These are phyloP conservation scores for Danio aesculapii DNA, from an alignment of 2,797 vertebrate species.

Conservation along the genomic window DNA sequence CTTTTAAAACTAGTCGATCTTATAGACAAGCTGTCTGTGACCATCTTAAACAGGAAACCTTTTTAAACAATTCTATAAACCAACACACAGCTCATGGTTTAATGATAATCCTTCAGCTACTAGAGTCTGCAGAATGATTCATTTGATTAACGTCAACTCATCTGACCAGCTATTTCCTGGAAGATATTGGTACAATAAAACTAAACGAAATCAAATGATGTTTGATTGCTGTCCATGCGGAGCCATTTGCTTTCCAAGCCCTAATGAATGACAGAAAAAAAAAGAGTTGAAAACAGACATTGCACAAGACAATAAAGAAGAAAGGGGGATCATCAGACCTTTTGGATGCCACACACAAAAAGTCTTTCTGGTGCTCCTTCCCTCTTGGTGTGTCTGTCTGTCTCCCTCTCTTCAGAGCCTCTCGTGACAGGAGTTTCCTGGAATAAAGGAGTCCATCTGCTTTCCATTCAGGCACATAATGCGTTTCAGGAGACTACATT, in stretches of 20 bases:
- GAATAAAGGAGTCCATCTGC: conserved; percentile 61
- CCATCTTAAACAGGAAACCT: neutral
- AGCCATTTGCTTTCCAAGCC: neutral
- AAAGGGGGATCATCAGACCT: conserved; percentile 10
- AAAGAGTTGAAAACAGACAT: neutral
- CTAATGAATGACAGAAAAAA: neutral
- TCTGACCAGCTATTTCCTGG: neutral
- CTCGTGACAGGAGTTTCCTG: conserved; percentile 51
- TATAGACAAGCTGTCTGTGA: neutral
- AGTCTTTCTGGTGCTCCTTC: conserved; percentile 22
- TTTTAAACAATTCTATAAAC: conserved; percentile 2
- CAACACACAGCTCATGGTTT: neutral
- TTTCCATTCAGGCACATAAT: conserved; percentile 61
- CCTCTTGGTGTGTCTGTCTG: conserved; percentile 3
- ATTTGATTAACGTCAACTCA: neutral
- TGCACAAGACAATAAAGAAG: conserved; percentile 7
- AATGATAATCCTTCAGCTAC: neutral
- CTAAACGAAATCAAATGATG: neutral
- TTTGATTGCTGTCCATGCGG: neutral
- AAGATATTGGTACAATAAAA: neutral
- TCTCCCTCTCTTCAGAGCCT: conserved; percentile 26
- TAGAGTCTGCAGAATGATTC: neutral
- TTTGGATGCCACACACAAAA: neutral
- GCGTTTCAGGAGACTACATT: conserved; percentile 54
- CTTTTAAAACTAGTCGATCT: neutral